These are phyloP conservation scores for Callyntrura sp. DNA, from an alignment of 2,888 invertebrate species.

Conservation along the genomic window DNA sequence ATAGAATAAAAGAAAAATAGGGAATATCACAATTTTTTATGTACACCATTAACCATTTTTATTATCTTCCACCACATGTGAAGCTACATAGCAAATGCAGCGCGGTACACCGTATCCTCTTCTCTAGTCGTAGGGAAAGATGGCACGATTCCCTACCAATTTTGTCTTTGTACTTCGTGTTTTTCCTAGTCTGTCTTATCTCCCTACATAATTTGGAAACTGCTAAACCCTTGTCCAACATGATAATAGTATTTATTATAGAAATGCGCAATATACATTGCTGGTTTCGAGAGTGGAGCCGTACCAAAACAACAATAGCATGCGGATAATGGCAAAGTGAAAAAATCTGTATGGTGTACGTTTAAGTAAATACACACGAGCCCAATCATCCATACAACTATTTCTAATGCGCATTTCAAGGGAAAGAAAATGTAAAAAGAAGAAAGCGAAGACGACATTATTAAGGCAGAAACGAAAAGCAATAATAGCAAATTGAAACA, in stretches of 20 bases:
- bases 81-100: background rate
- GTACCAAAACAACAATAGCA: background rate
- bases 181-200: background rate
- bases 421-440: background rate
- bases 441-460: background rate
- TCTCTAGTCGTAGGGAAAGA: background rate
- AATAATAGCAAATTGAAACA: slow-evolving; percentile 19
- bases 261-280: too few relatives aligned
- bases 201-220: background rate
- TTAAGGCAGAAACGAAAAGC: slow-evolving; percentile 7
- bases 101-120: background rate
- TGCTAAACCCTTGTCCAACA: background rate
- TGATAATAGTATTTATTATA: slow-evolving; percentile 5
- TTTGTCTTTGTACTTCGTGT: background rate
- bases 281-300: too few relatives aligned
- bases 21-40: slow-evolving; percentile 69
- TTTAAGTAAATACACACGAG: background rate
- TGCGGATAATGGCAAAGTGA: background rate
- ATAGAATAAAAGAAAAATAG: slow-evolving; percentile 8
- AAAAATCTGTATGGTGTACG: background rate
- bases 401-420: background rate
- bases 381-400: background rate
- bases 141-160: background rate
- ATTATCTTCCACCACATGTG: slow-evolving; percentile 71
- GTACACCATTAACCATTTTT: slow-evolving; percentile 74